phyloP scores from a whole-genome alignment of 2,888 invertebrate genomes.

The Toxonevra muliebris region DNA sequence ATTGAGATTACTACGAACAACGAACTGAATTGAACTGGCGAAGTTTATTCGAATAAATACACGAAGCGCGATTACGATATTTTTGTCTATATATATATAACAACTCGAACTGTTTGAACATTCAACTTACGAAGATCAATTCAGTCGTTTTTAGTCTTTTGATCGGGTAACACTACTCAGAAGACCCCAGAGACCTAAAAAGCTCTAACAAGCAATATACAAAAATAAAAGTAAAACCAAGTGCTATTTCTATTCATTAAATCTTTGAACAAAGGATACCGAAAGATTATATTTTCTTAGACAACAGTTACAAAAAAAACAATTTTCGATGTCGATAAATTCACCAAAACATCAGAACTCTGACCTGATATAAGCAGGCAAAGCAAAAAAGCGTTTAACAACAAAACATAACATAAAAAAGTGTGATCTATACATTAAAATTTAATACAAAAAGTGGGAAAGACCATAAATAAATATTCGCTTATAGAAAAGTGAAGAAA shows the following conservation, averaged over 20 bases:
- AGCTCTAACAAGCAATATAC: background rate
- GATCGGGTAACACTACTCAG: slow-evolving; percentile 40
- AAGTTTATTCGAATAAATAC: too few relatives aligned
- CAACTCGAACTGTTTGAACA: slow-evolving; percentile 11
- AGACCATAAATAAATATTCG: background rate
- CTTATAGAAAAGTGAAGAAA: slow-evolving; percentile 10
- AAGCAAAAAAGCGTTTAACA: slow-evolving; percentile 27
- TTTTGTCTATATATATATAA: slow-evolving; percentile 19
- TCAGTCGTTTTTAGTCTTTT: slow-evolving; percentile 44
- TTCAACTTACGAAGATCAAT: slow-evolving; percentile 20
- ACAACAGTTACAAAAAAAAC: slow-evolving; percentile 28
- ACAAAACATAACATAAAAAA: background rate
- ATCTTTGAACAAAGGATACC: slow-evolving; percentile 4
- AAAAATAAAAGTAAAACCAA: background rate
- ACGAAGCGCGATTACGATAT: slow-evolving; percentile 1
- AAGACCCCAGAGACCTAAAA: slow-evolving; percentile 18
- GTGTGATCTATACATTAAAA: slow-evolving; percentile 8
- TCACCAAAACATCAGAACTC: slow-evolving; percentile 59
- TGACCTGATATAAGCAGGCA: slow-evolving; percentile 60
- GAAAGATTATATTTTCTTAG: slow-evolving; percentile 6
- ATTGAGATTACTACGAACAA: too few relatives aligned
- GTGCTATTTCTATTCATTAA: background rate
- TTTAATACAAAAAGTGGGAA: slow-evolving; percentile 13
- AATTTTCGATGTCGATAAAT: slow-evolving; percentile 61
- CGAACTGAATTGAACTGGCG: too few relatives aligned